Base-by-base conservation (phyloP, 2,888 invertebrate species). In the Anaspis maculata region DNA sequence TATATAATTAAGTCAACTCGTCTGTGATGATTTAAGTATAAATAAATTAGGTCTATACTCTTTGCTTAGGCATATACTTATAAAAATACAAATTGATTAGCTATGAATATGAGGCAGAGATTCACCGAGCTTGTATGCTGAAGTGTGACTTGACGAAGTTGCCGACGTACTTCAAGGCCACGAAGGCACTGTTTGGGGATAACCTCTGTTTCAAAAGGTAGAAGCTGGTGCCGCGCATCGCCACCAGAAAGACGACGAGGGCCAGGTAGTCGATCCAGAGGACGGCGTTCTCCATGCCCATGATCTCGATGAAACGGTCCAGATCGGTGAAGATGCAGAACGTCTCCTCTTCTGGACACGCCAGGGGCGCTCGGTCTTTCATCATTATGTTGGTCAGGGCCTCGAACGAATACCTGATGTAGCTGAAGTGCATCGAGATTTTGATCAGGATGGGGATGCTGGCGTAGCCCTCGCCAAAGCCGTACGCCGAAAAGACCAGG, bases 401-500 rank as follows among this genome's bases (percentile, higher is more conserved):
- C 56, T 92, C 88, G 39, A 64, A 30, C 16, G 56, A 52, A 28
- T 60, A 79, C 6, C 90, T 74, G 34, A 91, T 72, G 61, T 83
- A 92, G 38, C 90, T 91, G 31, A 83, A 72, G 44, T 86, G 83
- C 68, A 92, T 82, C 0, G 86, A 70, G 52, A 91, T 67, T 45
- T 77, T 74, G 61, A 94, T 79, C 0, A 92, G 83, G 12, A 85
- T 73, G 0, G 83, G 79, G 1, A 73, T 69, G 30, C 55, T 62
- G 30, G 69, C 68, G 47, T 73, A 70, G 1, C 84, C 86, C 38
- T 79, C 79, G 3, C 94, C 94, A 52, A 94, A 82, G 15, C 94
- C 87, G 56, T 86, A 85, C 0, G 83, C 85, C 3, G 92, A 84
- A 28, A 94, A 71, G 34, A 95, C 64, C 75, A 95, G 86, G 7